phyloP scores from a whole-genome alignment of 2,888 invertebrate genomes.

The Polydesmus complanatus region DNA sequence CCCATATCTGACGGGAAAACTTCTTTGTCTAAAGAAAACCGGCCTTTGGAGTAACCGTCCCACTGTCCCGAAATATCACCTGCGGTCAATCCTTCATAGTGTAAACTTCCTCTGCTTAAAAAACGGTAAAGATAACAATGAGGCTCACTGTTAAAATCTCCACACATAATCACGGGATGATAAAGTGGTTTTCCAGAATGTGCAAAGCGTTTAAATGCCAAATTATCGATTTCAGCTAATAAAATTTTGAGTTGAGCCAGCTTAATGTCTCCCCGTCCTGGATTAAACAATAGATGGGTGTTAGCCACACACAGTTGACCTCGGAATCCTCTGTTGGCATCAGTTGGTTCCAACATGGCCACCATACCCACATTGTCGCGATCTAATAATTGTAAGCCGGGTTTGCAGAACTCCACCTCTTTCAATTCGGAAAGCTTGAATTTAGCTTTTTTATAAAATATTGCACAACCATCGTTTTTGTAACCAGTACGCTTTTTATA shows the following conservation, averaged over 20 bases:
- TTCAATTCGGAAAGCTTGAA: conserved; percentile 51
- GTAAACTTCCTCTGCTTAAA: conserved; percentile 48
- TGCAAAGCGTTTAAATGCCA: conserved; percentile 41
- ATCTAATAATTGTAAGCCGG: conserved; percentile 49
- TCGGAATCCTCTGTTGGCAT: conserved; percentile 23
- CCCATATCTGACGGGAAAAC: conserved; percentile 32
- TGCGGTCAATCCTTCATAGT: conserved; percentile 27
- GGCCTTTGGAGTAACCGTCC: conserved; percentile 22
- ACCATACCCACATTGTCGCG: conserved; percentile 79
- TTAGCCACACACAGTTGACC: conserved; percentile 50
- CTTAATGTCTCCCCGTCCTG: conserved; percentile 70
- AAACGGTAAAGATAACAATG: conserved; percentile 55
- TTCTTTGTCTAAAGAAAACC: conserved; percentile 17
- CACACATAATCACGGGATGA: conserved; percentile 69
- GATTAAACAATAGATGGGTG: conserved; percentile 90
- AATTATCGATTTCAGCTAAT: conserved; percentile 67
- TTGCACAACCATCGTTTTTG: conserved; percentile 78
- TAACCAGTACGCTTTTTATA: conserved; percentile 71
- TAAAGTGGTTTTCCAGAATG: conserved; percentile 37
- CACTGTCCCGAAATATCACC: conserved; percentile 32
- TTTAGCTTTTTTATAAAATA: conserved; percentile 55
- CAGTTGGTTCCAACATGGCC: conserved; percentile 53
- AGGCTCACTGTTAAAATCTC: conserved; percentile 82
- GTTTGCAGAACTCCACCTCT: conserved; percentile 53
- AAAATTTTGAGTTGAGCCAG: conserved; percentile 74